Percentiles rank a stretch among this genome's conserved stretches.
Conservation (phyloP, 2,797 vertebrate genomes). For the Poeciliopsis presidionis region DNA sequence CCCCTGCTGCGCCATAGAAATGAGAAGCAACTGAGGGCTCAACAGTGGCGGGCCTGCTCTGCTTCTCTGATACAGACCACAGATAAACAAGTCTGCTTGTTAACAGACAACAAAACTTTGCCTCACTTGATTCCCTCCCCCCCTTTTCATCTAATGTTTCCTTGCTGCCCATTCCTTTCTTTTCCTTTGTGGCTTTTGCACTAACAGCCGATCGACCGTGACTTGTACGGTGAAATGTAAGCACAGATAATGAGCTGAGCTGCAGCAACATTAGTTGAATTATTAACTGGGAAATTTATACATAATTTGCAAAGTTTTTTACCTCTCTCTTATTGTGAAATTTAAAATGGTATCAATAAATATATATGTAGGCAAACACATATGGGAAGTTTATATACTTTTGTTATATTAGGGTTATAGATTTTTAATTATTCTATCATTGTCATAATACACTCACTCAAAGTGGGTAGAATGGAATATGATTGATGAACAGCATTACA, state of each 20-base stretch:
- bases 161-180: constrained; percentile 24
- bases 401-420: too few relatives aligned
- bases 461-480: background rate
- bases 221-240: constrained; percentile 20
- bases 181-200: constrained; percentile 24
- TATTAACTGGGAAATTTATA: constrained; percentile 6
- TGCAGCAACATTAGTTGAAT: constrained; percentile 12
- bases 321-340: background rate
- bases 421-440: background rate
- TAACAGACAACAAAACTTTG: constrained; percentile 68
- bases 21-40: constrained; percentile 74
- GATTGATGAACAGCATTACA: background rate
- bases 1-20: constrained; percentile 73
- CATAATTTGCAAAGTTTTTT: background rate
- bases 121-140: constrained; percentile 25
- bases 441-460: background rate
- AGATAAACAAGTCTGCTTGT: constrained; percentile 72
- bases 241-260: constrained; percentile 31
- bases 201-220: constrained; percentile 23
- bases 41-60: constrained; percentile 49
- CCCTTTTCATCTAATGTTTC: constrained; percentile 54
- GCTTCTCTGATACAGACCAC: constrained; percentile 62
- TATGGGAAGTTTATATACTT: too few relatives aligned
- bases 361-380: background rate
- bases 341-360: background rate